A percentile compares a stretch with the other conserved stretches of the same genome.
phyloP scores from a whole-genome alignment of 2,113 vertebrate species.

The Anoplopoma fimbria region DNA sequence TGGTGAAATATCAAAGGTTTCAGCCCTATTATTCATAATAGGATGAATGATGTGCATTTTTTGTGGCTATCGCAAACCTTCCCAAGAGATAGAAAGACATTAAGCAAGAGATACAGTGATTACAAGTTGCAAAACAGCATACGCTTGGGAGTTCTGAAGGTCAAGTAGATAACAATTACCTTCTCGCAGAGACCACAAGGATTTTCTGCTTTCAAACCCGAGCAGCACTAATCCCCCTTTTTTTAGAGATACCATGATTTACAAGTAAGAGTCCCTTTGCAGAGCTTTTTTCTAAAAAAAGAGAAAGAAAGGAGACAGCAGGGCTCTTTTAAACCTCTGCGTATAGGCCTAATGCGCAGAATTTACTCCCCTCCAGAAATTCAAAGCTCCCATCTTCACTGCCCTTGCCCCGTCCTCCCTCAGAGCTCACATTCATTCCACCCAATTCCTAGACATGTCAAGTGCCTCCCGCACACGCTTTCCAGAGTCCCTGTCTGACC shows the following conservation, averaged over 20 bases:
- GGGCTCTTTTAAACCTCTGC: slow-evolving; percentile 52
- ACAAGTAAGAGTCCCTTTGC: slow-evolving; percentile 42
- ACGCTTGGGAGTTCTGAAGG: slow-evolving; percentile 38
- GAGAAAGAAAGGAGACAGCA: slow-evolving; percentile 27
- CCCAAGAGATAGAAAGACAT: slow-evolving; percentile 18
- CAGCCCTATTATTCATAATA: background rate
- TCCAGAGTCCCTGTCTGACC: slow-evolving; percentile 35
- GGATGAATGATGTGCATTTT: slow-evolving; percentile 8
- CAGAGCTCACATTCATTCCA: slow-evolving; percentile 57
- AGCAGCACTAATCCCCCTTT: slow-evolving; percentile 46
- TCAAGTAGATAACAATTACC: slow-evolving; percentile 55
- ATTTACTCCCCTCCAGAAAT: slow-evolving; percentile 43
- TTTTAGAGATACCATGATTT: slow-evolving; percentile 45
- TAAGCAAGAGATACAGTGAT: slow-evolving; percentile 35
- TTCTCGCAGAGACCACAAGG: slow-evolving; percentile 19
- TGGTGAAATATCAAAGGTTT: slow-evolving; percentile 1
- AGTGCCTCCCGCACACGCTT: slow-evolving; percentile 39
- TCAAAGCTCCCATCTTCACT: slow-evolving; percentile 39
- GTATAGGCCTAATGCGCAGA: slow-evolving; percentile 35
- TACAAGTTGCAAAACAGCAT: slow-evolving; percentile 43
- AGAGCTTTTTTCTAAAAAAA: slow-evolving; percentile 26
- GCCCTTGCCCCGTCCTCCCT: slow-evolving; percentile 56
- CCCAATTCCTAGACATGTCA: slow-evolving; percentile 56
- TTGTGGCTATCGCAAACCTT: background rate
- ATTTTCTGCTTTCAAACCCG: slow-evolving; percentile 36